Evolutionary conservation across 1,140 invertebrate species (phyloP).

Genomic region (Bilobella aurantiaca): DNA sequence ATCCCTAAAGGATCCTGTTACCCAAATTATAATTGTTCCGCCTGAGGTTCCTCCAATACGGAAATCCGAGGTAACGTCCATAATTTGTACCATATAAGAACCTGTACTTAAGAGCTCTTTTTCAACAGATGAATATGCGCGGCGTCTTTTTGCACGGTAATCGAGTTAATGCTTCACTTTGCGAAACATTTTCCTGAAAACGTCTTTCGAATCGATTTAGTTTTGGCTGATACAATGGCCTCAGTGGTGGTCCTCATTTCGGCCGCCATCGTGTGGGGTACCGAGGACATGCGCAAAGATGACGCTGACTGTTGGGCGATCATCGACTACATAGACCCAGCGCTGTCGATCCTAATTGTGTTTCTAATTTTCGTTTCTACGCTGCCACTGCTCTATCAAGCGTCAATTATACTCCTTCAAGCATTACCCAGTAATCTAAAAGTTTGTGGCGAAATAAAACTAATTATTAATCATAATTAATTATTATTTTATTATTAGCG

Average conservation of each 20-base stretch:
- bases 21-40: too few species aligned
- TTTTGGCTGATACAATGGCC: slow-evolving; percentile 81
- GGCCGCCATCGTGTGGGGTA: slow-evolving; percentile 42
- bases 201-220: too few species aligned
- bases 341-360: slow-evolving; percentile 71
- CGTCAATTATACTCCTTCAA: slow-evolving; percentile 76
- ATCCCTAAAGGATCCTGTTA: too few species aligned
- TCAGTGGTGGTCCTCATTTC: slow-evolving; percentile 94
- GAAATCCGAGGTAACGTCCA: too few species aligned
- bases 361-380: slow-evolving; percentile 67
- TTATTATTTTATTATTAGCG: too few species aligned
- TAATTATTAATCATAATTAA: too few species aligned
- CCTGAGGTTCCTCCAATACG: too few species aligned
- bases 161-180: too few species aligned
- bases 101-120: too few species aligned
- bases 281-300: not conserved
- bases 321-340: slow-evolving; percentile 80
- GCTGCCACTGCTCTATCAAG: slow-evolving; percentile 75
- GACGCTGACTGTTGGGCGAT: slow-evolving; percentile 48
- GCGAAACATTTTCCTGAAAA: too few species aligned
- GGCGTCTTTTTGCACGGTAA: slow-evolving; percentile 96
- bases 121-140: slow-evolving; percentile 90
- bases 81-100: too few species aligned
- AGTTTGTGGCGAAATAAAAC: not conserved
- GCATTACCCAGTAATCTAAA: slow-evolving; percentile 80